These are phyloP conservation scores for Epistrophe eligans DNA, from an alignment of 2,888 invertebrate species.

Conservation along the genomic window DNA sequence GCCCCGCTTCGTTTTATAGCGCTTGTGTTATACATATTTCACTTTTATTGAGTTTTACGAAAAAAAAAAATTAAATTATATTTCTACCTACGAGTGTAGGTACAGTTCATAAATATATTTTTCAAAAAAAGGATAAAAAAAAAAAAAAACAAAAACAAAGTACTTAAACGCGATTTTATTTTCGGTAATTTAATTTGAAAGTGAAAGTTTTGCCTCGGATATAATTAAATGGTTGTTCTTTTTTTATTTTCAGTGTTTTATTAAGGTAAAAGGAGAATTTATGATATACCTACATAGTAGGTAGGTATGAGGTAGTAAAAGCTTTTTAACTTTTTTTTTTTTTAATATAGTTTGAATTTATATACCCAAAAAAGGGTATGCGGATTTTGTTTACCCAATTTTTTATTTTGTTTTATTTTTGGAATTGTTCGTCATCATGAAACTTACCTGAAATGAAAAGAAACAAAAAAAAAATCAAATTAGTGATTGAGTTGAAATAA, in stretches of 20 bases:
- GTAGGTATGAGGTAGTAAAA: slow-evolving; percentile 18
- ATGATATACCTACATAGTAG: neutral
- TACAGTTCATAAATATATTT: neutral
- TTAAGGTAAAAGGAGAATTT: neutral
- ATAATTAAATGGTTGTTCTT: slow-evolving; percentile 40
- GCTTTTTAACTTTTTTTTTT: slow-evolving; percentile 46
- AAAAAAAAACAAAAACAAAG: slow-evolving; percentile 50
- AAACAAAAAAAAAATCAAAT: slow-evolving; percentile 15
- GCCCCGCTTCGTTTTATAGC: slow-evolving; percentile 8
- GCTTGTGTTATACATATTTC: slow-evolving; percentile 51
- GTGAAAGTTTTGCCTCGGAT: slow-evolving; percentile 46
- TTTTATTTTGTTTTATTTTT: neutral
- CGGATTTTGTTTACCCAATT: neutral
- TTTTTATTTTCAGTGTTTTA: slow-evolving; percentile 8
- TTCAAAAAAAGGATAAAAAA: slow-evolving; percentile 50
- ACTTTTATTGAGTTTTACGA: slow-evolving; percentile 63
- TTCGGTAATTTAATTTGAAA: slow-evolving; percentile 66
- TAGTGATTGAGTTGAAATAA: neutral
- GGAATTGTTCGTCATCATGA: slow-evolving; percentile 1
- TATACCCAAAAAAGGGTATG: neutral
- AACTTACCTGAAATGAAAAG: slow-evolving; percentile 69
- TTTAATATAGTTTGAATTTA: neutral
- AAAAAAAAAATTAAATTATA: slow-evolving; percentile 37
- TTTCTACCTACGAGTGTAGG: neutral
- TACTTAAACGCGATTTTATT: slow-evolving; percentile 66